Percentiles rank a stretch among this genome's conserved stretches.
Conservation (phyloP, 2,888 invertebrate species). For the Atrina japonica region DNA sequence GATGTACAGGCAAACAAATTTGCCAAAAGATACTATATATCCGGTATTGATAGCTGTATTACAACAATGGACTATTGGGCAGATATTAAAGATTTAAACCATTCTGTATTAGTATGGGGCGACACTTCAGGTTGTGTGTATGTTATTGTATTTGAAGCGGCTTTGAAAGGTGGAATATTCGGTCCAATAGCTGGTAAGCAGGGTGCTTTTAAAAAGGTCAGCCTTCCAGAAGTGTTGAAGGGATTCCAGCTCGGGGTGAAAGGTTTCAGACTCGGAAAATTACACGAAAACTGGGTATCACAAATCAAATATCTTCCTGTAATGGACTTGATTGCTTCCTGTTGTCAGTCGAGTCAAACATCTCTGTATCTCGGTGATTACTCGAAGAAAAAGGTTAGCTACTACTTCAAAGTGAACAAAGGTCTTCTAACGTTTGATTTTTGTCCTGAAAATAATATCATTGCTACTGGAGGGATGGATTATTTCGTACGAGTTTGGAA, state of each 20-base stretch:
- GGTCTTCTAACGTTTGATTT: conserved; percentile 80
- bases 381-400: conserved; percentile 81
- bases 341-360: conserved; percentile 84
- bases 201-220: conserved; percentile 55
- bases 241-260: conserved; percentile 82
- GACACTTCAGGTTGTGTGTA: conserved; percentile 86
- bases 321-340: conserved; percentile 87
- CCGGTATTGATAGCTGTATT: conserved; percentile 85
- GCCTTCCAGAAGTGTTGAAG: conserved; percentile 58
- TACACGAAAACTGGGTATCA: conserved; percentile 87
- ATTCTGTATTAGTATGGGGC: conserved; percentile 87
- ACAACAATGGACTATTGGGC: conserved; percentile 85
- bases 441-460: conserved; percentile 69
- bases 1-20: conserved; percentile 85
- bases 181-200: conserved; percentile 56
- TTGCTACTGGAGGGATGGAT: conserved; percentile 87
- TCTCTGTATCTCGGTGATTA: conserved; percentile 86
- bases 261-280: conserved; percentile 81
- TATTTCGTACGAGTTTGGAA: conserved; percentile 90
- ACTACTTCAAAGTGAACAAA: conserved; percentile 83
- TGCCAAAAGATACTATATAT: conserved; percentile 83
- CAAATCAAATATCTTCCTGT: conserved; percentile 87
- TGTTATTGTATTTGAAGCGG: conserved; percentile 61
- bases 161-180: conserved; percentile 63
- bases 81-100: conserved; percentile 81